phyloP scores from a whole-genome alignment of 2,797 vertebrate genomes.

The Thaleichthys pacificus region DNA sequence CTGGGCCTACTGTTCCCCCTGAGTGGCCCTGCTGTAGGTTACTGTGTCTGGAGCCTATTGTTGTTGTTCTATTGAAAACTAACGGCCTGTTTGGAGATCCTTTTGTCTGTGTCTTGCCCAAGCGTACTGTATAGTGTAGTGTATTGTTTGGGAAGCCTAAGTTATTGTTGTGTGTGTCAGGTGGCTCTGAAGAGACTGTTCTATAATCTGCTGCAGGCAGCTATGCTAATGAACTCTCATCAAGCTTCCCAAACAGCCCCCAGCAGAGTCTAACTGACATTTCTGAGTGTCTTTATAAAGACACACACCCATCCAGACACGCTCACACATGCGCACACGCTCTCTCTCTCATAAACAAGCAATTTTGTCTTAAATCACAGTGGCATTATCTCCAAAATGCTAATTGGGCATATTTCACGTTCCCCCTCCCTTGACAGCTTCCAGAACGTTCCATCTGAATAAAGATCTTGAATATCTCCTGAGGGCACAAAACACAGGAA shows the following conservation, averaged over 20 bases:
- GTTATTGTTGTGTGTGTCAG: conserved; percentile 32
- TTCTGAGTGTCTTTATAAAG: conserved; percentile 11
- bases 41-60: not conserved
- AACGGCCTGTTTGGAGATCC: not conserved
- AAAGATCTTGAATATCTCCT: not conserved
- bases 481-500: not conserved
- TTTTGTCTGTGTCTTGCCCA: not conserved
- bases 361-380: conserved; percentile 5
- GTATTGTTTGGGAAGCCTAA: conserved; percentile 17
- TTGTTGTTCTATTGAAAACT: not conserved
- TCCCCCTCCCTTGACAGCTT: conserved; percentile 4
- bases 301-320: conserved; percentile 1
- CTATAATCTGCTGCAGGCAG: conserved; percentile 37
- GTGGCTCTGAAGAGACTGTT: conserved; percentile 47
- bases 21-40: not conserved
- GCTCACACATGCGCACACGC: not conserved
- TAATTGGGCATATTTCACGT: conserved; percentile 39
- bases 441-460: not conserved
- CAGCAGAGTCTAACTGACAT: conserved; percentile 42
- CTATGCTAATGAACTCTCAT: conserved; percentile 59
- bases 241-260: conserved; percentile 55
- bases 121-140: not conserved
- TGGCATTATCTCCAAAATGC: conserved; percentile 34
- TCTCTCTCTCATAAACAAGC: conserved; percentile 8
- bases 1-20: not conserved